A percentile compares a stretch with the other conserved stretches of the same genome.
These are phyloP conservation scores for Decapterus maruadsi DNA, from an alignment of 2,797 vertebrate genomes.

Conservation along the genomic window DNA sequence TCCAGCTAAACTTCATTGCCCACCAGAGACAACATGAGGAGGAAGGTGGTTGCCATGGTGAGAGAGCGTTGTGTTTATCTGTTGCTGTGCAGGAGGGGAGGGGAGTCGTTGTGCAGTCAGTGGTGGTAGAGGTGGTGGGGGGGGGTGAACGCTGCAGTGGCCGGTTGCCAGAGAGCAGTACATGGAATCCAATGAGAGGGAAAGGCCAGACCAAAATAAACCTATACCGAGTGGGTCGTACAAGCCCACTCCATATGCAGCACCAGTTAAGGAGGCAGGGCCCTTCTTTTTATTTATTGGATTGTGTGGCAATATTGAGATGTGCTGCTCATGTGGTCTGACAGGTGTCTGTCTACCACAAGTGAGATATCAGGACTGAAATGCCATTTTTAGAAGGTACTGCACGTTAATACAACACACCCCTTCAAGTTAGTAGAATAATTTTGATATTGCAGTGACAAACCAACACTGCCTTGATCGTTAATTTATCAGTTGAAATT, in stretches of 20 bases:
- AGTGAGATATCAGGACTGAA: not conserved
- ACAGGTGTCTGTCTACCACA: constrained; percentile 49
- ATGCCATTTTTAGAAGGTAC: constrained; percentile 3
- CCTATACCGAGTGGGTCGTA: constrained; percentile 54
- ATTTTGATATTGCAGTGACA: not conserved
- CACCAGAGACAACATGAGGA: constrained; percentile 59
- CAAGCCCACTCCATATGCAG: constrained; percentile 44
- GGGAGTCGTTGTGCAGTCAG: constrained; percentile 31
- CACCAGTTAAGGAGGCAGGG: constrained; percentile 75
- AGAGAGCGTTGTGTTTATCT: constrained; percentile 77
- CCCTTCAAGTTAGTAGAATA: not conserved
- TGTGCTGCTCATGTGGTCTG: constrained; percentile 17
- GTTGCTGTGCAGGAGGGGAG: constrained; percentile 61
- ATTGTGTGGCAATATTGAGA: constrained; percentile 52
- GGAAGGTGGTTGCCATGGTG: constrained; percentile 70
- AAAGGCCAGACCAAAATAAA: constrained; percentile 85
- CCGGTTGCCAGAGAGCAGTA: constrained; percentile 70
- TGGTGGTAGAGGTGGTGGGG: constrained; percentile 8
- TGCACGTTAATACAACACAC: not conserved
- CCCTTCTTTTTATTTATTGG: constrained; percentile 34
- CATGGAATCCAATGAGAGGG: constrained; percentile 78
- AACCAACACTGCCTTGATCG: not conserved
- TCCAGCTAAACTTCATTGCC: constrained; percentile 47
- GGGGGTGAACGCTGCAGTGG: constrained; percentile 59
- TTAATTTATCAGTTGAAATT: not conserved